Base-by-base conservation (phyloP, 2,113 vertebrate species). In the Hypanus sabinus region DNA sequence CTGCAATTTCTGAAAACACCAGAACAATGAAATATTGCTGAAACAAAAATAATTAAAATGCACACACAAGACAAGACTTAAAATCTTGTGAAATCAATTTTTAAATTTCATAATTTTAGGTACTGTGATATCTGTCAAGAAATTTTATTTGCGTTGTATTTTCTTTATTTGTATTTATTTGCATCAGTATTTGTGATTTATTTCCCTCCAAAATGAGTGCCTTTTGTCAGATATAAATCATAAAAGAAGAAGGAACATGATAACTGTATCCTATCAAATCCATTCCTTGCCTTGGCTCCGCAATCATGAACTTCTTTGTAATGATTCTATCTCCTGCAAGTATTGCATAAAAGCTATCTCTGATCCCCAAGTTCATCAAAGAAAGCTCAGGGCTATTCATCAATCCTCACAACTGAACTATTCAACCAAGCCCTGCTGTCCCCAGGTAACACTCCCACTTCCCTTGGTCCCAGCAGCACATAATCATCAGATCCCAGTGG, bases 351-450 rank as follows among this genome's bases (percentile, higher is more conserved):
- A 81, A 38, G 18, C 33, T 38, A 33, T 20, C 36, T 81, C 79
- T 22, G 36, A 81, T 81, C 36, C 36, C 36, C 36, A 81, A 38
- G 36, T 46, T 81, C 36, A 46, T 81, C 79, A n/a, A 46, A 7
- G 14, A 81, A 38, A 81, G 36, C 79, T 46, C 36, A 36, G 36
- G 79, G 36, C 79, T 81, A 46, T 81, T 81, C 79, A 81, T 81
- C 79, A 81, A 81, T 81, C 36, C 79, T 46, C 79, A 38, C 79
- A 81, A 81, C 79, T 46, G 36, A 81, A 81, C 79, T 81, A 46
- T 81, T 81, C 36, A 81, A 46, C 36, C 36, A 38, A 22, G 36
- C 20, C 79, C 36, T 38, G 33, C 36, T 38, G 24, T 81, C 36
- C 79, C 79, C 33, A 81, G 79, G 18, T 8, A 81, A 38, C 16